A percentile compares a stretch with the other conserved stretches of the same genome.
Evolutionary conservation across 2,888 invertebrate species (phyloP).

Genomic region (Brachycybe producta): DNA sequence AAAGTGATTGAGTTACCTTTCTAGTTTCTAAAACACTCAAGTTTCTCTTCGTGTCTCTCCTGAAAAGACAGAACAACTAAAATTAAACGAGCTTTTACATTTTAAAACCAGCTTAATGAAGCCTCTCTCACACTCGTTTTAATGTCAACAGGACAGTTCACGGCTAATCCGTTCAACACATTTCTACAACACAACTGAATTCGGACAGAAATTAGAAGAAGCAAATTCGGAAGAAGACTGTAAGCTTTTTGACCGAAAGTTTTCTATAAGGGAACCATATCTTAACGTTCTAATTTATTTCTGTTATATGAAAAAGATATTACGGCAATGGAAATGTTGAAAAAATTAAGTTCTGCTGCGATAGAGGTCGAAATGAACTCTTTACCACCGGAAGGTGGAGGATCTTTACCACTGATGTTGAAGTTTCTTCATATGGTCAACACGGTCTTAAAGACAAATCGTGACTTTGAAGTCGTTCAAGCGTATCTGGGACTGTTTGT

Average conservation of each 20-base stretch:
- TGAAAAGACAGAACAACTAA: no score
- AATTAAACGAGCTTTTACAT: no score
- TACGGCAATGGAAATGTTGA: slow-evolving; percentile 44
- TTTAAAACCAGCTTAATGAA: no score
- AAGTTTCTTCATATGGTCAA: slow-evolving; percentile 64
- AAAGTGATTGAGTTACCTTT: no score
- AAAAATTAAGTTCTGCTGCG: slow-evolving; percentile 61
- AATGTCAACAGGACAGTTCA: slow-evolving; percentile 9
- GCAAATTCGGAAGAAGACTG: slow-evolving; percentile 21
- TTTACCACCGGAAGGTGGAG: slow-evolving; percentile 58
- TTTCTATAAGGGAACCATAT: no score
- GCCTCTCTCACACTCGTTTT: no score
- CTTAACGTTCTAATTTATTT: no score
- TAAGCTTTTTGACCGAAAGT: slow-evolving; percentile 22
- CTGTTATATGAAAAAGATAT: neutral
- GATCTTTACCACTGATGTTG: slow-evolving; percentile 53
- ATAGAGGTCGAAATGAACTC: slow-evolving; percentile 78
- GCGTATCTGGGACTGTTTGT: slow-evolving; percentile 78
- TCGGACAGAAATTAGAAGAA: slow-evolving; percentile 24
- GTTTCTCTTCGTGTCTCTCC: no score
- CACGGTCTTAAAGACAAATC: slow-evolving; percentile 55
- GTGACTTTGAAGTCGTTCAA: slow-evolving; percentile 77
- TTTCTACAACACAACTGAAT: slow-evolving; percentile 23
- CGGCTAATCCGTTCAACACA: slow-evolving; percentile 4
- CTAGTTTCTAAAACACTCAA: no score